These are phyloP conservation scores for Pimpla rufipes DNA, from an alignment of 2,888 invertebrate species.

Conservation along the genomic window DNA sequence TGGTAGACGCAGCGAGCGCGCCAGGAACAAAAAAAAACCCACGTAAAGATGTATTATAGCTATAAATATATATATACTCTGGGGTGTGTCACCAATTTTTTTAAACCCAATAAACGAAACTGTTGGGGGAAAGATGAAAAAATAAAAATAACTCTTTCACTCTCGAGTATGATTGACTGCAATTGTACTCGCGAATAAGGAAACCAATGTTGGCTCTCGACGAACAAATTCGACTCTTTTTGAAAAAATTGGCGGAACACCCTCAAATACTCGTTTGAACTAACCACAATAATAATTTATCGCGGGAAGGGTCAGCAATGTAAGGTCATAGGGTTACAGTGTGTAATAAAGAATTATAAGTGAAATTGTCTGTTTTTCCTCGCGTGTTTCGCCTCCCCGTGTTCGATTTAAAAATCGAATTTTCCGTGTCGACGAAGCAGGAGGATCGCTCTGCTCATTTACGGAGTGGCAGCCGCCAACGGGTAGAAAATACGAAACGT, in stretches of 20 bases:
- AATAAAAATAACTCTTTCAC: too few species aligned
- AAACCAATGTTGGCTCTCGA: too few species aligned
- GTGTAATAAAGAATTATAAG: conserved; percentile 65
- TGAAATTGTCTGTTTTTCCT: conserved; percentile 25
- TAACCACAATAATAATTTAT: conserved; percentile 55
- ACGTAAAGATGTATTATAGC: conserved; percentile 63
- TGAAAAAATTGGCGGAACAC: too few species aligned
- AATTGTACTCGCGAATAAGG: too few species aligned
- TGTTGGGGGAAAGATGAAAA: too few species aligned
- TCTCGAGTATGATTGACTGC: too few species aligned
- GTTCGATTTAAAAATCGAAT: not conserved
- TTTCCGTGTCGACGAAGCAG: not conserved
- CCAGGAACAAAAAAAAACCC: conserved; percentile 18
- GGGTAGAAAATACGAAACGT: conserved; percentile 8
- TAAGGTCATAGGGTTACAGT: conserved; percentile 57
- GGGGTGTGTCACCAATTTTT: too few species aligned
- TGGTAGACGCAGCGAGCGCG: not conserved
- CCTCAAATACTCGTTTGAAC: conserved; percentile 35
- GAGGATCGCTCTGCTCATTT: not conserved
- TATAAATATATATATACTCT: conserved; percentile 31
- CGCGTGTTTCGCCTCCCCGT: not conserved
- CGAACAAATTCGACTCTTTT: too few species aligned
- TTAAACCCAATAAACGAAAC: too few species aligned
- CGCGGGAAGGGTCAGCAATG: conserved; percentile 37
- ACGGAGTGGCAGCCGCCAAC: not conserved